Evolutionary conservation across 2,888 invertebrate genomes (phyloP), one percentile per base, ranked within the genome.

Genomic region (Penaeus monodon): DNA sequence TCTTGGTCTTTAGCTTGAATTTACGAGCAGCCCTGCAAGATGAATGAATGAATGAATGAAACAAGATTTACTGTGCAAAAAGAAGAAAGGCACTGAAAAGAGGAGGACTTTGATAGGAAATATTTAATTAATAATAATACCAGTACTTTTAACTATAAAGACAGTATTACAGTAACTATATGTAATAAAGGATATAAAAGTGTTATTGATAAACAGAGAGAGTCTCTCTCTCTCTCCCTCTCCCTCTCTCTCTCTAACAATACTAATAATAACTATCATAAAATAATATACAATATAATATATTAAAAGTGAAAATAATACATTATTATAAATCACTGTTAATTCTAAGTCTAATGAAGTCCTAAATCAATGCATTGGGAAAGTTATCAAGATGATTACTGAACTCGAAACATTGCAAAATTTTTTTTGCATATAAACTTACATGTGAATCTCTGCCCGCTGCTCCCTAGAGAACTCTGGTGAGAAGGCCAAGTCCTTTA

Each of bases 1-100:
- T 94, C 22, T 92, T 92, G 49, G 93, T 94, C 90, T 93, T 94
- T 73, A 94, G 91, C 17, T 93, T 93, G 90, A 93, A 91, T 84
- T 92, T 92, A 81, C 92, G 92, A 38, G 93, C 93, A 12, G 92
- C 91, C 90, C 93, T 93, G 84, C n/a, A 92, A 91, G 68, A 79
- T 88, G 79, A 66, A 29, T 22, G 22, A 73, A 29, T 22, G 22
- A 73, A 49, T 33, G 22, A 63, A 44, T 14, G 38, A 65, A 33
- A 24, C n/a, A 49, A 27, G n/a, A 49, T 77, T 7, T 24, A 7
- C 57, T 12, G 63, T n/a, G 44, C n/a, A 8, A 14, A n/a, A 24
- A n/a, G 14, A 27, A 22, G 64, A 7, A 64, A 22, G 44, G 12
- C 38, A 66, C 6, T 38, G 1, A 24, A 38, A 12, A 20, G n/a